Evolutionary conservation across 1,140 invertebrate genomes (phyloP).

Genomic region (Scaptodrosophila lebanonensis): DNA sequence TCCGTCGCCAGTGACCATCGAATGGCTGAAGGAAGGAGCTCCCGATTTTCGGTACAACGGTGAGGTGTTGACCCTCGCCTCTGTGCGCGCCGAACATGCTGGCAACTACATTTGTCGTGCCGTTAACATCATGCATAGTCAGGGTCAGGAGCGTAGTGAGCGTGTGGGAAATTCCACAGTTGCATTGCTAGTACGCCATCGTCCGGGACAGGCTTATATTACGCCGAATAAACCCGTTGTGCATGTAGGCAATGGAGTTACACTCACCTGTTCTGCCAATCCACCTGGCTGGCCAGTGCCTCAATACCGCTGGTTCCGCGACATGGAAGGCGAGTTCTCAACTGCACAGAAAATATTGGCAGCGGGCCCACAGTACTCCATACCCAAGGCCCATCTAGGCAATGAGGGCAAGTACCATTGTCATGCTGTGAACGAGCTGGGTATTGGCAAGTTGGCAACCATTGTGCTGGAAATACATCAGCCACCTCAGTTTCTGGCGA

Average conservation of each 20-base stretch:
- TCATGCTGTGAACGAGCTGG: constrained; percentile 91
- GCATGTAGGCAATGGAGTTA: constrained; percentile 88
- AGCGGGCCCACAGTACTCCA: constrained; percentile 89
- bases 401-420: constrained; percentile 94
- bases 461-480: constrained; percentile 91
- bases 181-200: constrained; percentile 89
- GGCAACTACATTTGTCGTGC: constrained; percentile 92
- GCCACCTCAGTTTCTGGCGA: constrained; percentile 88
- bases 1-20: constrained; percentile 86
- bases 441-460: constrained; percentile 88
- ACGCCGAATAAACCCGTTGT: constrained; percentile 90
- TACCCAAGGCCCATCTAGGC: constrained; percentile 87
- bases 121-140: constrained; percentile 87
- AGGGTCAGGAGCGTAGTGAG: constrained; percentile 82
- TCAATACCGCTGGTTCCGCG: constrained; percentile 91
- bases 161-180: constrained; percentile 85
- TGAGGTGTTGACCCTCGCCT: constrained; percentile 83
- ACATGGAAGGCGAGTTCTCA: constrained; percentile 81
- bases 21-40: constrained; percentile 91
- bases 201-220: constrained; percentile 89
- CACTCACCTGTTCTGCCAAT: constrained; percentile 89
- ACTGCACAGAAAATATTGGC: constrained; percentile 82
- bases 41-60: constrained; percentile 89
- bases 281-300: constrained; percentile 93
- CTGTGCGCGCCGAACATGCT: constrained; percentile 87